Evolutionary conservation across 2,797 vertebrate genomes (phyloP), one percentile per base, ranked within the genome.

Genomic region (Paratrypauchen microcephalus): DNA sequence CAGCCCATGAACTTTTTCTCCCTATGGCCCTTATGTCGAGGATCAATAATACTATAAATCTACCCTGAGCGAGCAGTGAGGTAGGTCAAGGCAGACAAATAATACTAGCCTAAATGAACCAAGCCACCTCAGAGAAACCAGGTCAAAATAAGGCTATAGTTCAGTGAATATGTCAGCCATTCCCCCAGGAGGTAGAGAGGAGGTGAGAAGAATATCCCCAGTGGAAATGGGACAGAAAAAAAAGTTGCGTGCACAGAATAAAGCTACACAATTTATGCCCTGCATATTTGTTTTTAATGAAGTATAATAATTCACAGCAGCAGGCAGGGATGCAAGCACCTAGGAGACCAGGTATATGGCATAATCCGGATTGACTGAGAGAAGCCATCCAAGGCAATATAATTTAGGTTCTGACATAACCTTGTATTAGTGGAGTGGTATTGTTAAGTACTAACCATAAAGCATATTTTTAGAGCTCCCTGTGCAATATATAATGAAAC

Each of bases 281-380:
- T 23, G 86, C 82, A 92, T 88, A 92, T 91, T 87, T 71, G 91
- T 89, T 89, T 91, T 92, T 91, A 92, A 92, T 90, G 86, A 87
- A 45, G 41, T 15, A 15, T 16, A 45, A 72, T 91, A 90, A 92
- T 91, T 89, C 86, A 84, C 73, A 84, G 81, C 74, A 76, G 68
- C 73, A 69, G 79, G 8, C 21, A 21, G 8, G 7, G 19, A 52
- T 80, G 85, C 78, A 88, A 65, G 75, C 80, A 74, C 86, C 75
- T 81, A 83, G 82, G 76, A 90, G 81, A 89, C 83, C 0, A 28
- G 59, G 63, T 66, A 65, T 45, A 69, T 76, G 75, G 68, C 70
- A 70, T 65, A 62, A 55, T 47, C 72, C 66, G 57, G 62, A 60
- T 82, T 57, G 73, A 70, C 75, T 65, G 71, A 78, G 58, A 73